These are phyloP conservation scores for Matsumurasca onukii DNA, from an alignment of 1,140 invertebrate genomes.

Conservation along the genomic window DNA sequence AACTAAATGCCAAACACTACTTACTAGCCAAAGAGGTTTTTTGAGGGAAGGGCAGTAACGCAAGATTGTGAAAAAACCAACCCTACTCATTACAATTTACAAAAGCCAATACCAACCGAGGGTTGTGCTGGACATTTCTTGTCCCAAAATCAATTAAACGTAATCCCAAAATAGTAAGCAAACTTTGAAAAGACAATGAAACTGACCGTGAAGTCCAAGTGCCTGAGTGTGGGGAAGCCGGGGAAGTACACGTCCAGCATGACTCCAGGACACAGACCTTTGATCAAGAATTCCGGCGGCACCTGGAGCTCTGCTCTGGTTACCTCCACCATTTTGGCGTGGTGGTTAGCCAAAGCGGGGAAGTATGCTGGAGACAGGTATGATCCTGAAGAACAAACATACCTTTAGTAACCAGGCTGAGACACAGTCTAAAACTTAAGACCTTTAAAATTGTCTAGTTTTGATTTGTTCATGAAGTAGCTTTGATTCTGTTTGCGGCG, in stretches of 20 bases:
- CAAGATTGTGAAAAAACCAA: no score
- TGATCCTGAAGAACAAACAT: conserved; percentile 28
- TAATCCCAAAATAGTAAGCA: no score
- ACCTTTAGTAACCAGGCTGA: no score
- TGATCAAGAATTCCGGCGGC: conserved; percentile 60
- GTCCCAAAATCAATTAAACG: background rate
- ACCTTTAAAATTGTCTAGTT: no score
- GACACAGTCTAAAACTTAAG: no score
- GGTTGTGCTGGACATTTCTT: background rate
- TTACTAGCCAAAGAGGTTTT: no score
- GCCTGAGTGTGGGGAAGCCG: conserved; percentile 88
- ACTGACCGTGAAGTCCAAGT: conserved; percentile 73
- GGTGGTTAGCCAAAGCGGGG: conserved; percentile 57
- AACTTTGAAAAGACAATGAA: conserved; percentile 24
- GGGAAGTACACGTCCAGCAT: conserved; percentile 72
- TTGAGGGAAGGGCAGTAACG: no score
- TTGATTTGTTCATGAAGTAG: no score
- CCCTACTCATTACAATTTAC: no score
- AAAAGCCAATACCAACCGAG: no score
- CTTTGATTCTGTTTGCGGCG: no score
- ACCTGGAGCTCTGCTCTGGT: conserved; percentile 61
- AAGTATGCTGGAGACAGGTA: conserved; percentile 63
- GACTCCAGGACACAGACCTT: conserved; percentile 72
- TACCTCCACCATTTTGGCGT: conserved; percentile 44
- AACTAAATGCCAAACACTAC: no score